Base-by-base conservation (phyloP, 2,888 invertebrate species). In the Petrophora chlorosata region DNA sequence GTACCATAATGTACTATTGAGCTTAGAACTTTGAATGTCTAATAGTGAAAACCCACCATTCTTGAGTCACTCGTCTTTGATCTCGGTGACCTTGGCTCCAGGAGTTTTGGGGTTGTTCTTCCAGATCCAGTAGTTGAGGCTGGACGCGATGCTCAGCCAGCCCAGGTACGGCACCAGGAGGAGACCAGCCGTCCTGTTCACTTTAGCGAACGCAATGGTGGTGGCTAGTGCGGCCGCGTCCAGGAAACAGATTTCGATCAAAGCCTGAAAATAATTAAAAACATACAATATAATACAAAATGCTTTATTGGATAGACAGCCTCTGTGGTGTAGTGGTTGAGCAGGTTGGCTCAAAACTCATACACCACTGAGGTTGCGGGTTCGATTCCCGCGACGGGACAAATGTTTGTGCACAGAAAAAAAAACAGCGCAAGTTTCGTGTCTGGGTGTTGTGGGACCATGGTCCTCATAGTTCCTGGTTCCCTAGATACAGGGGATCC, bases 111-210 rank as follows among this genome's bases (percentile, higher is more conserved):
- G 80, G 67, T 89, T 89, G 66, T 86, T 81, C 76, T 68, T 82
- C 85, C 85, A 87, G 25, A 87, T 72, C 69, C 81, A 84, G 63
- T 85, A 81, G 1, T 69, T 49, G 3, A 90, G 69, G 0, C 86
- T 70, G 53, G 68, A 70, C 25, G 88, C 87, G 40, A 79, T 85
- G 0, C 73, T 76, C 22, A 90, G 61, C 88, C 88, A 89, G 0
- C 82, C 86, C 5, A 88, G 63, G 70, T 88, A 86, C 0, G 88
- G 88, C 45, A 85, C 30, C 65, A 89, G 59, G 5, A 89, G 65
- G 0, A 58, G 57, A 0, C 73, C 86, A 0, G 89, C 87, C 0
- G 74, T 75, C 32, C 63, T 65, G 63, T 76, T 71, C 13, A 83
- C 74, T 1, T 47, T 9, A n/a, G 51, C 53, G 76, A 88, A 90